These are phyloP conservation scores for Scrobipalpa atriplicella DNA, from an alignment of 2,888 invertebrate species.

Conservation along the genomic window DNA sequence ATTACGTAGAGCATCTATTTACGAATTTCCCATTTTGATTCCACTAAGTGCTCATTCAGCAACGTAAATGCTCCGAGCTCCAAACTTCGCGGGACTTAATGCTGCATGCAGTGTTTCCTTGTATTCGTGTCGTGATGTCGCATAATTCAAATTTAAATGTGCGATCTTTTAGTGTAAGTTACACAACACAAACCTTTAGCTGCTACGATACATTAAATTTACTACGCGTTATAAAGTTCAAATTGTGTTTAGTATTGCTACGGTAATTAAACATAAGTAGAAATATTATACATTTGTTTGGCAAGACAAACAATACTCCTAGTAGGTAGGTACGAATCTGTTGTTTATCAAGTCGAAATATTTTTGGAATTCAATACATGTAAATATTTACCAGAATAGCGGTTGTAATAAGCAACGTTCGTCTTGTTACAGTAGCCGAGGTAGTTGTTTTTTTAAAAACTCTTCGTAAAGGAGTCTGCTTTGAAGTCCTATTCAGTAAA, in stretches of 20 bases:
- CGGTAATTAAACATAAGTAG: background rate
- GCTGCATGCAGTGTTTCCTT: background rate
- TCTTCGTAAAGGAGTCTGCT: background rate
- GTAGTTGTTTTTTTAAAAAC: background rate
- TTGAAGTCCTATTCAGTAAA: slow-evolving; percentile 11
- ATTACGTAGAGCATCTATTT: slow-evolving; percentile 9
- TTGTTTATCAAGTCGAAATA: background rate
- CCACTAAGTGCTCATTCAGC: slow-evolving; percentile 17
- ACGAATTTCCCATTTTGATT: background rate
- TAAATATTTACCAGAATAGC: background rate
- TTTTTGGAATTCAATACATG: slow-evolving; percentile 1
- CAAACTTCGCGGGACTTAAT: background rate
- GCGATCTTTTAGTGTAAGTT: background rate
- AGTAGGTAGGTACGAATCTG: no score
- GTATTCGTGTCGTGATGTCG: slow-evolving; percentile 4
- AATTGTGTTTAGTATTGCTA: background rate
- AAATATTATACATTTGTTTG: background rate
- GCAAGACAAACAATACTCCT: background rate
- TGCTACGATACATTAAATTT: background rate
- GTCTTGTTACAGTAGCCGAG: background rate
- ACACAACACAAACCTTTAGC: background rate
- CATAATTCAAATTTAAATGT: slow-evolving; percentile 9
- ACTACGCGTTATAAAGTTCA: background rate
- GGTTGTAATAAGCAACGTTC: background rate
- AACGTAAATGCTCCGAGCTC: background rate